Percentiles rank a stretch among this genome's conserved stretches.
Conservation (phyloP, 2,113 vertebrate genomes). For the Bufo bufo region DNA sequence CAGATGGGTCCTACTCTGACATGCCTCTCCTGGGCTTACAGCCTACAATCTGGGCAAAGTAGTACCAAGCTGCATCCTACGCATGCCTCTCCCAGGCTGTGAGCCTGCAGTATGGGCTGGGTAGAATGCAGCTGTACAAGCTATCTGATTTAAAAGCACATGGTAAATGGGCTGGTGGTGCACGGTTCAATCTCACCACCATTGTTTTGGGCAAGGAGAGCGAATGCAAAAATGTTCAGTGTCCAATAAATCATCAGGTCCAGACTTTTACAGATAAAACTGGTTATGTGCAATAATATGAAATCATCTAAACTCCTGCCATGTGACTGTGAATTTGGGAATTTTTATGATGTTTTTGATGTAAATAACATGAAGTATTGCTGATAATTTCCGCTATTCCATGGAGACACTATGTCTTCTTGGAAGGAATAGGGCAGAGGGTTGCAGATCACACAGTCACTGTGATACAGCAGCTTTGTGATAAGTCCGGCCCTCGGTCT, state of each 20-base stretch:
- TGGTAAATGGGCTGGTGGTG: too few relatives aligned
- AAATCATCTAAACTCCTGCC: background rate
- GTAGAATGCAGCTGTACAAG: too few relatives aligned
- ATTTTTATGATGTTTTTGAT: background rate
- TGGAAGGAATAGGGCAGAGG: background rate
- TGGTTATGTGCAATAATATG: background rate
- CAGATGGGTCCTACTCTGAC: too few relatives aligned
- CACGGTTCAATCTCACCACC: too few relatives aligned
- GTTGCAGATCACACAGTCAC: constrained; percentile 3
- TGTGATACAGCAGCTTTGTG: constrained; percentile 31
- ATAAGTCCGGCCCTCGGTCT: background rate
- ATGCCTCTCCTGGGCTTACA: too few relatives aligned
- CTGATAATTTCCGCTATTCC: background rate
- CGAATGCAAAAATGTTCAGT: background rate
- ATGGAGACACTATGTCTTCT: background rate
- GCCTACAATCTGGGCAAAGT: too few relatives aligned
- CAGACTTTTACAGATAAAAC: background rate
- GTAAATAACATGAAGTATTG: background rate
- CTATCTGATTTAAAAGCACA: too few relatives aligned
- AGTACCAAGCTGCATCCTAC: too few relatives aligned
- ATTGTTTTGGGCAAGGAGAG: background rate
- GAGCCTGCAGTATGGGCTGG: too few relatives aligned
- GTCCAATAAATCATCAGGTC: background rate
- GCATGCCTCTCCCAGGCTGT: too few relatives aligned
- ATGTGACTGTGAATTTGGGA: background rate